Base-by-base conservation (phyloP, 2,888 invertebrate species). In the Megamerina dolium region DNA sequence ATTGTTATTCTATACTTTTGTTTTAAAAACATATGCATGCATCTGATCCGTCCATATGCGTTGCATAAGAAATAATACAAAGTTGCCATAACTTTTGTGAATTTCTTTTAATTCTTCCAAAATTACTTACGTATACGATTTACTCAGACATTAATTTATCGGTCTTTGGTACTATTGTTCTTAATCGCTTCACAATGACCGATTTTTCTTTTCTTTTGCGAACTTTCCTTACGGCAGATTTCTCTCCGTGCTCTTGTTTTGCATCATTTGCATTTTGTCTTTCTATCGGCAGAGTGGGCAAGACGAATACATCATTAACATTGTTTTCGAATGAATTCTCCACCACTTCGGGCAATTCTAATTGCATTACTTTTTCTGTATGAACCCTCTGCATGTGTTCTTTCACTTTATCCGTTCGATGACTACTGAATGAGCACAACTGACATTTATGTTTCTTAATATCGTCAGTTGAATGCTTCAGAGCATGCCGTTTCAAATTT, bases 361-460 rank as follows among this genome's bases (percentile, higher is more conserved):
- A 46, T 27, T 68, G 68, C 4, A 68, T 60, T 1, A 61, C 64
- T 21, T 63, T 67, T 32, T 68, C 67, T 1, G 68, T 68, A 29
- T 68, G 67, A 4, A 68, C 60, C 5, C 65, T 57, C 45, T 66
- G 66, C 4, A 73, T 64, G 52, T 77, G 77, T 40, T 75, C 76
- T 41, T 75, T 76, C 31, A 77, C 60, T 50, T 77, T 77, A 56
- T 77, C 77, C 18, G 70, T 70, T 6, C 77, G 67, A 48, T 74
- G 72, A 8, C 74, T 73, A 16, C 68, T 60, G 50, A 75, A 77
- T 2, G 67, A 57, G 51, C 77, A 77, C 48, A 71, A 48, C 29
- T 70, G 64, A 41, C 77, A 77, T 45, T 68, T 64, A 48, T 68
- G 61, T 14, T 63, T 63, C 45, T 52, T 59, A 4, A 56, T 51